phyloP scores from a whole-genome alignment of 2,797 vertebrate species.

The Tolypeutes matacus region DNA sequence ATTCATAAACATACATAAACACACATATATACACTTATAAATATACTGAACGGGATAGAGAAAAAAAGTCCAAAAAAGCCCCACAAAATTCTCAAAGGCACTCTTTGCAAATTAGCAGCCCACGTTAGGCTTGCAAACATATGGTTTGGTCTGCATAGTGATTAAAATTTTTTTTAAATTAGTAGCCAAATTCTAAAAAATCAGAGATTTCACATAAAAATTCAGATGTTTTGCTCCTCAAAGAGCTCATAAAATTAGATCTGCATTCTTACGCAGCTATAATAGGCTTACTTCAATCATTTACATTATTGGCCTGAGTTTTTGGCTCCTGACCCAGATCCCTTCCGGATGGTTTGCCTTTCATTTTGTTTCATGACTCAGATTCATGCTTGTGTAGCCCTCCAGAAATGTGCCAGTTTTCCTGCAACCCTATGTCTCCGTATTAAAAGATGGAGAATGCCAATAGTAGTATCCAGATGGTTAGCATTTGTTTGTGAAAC shows the following conservation, averaged over 20 bases:
- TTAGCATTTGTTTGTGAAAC: constrained; percentile 2
- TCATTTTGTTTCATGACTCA: neutral
- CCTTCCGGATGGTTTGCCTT: neutral
- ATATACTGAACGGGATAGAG: neutral
- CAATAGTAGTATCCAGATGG: neutral
- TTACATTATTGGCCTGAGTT: neutral
- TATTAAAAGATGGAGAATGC: neutral
- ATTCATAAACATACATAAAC: neutral
- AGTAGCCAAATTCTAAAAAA: neutral
- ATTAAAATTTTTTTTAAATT: neutral
- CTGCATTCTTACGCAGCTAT: neutral
- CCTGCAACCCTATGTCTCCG: neutral
- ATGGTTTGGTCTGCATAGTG: neutral
- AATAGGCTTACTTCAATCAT: neutral
- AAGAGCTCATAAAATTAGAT: neutral
- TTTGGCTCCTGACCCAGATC: neutral
- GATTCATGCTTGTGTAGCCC: neutral
- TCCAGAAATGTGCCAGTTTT: neutral
- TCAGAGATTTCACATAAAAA: neutral
- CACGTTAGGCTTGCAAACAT: neutral
- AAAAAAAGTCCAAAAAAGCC: constrained; percentile 22
- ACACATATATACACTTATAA: neutral
- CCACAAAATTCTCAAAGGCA: neutral
- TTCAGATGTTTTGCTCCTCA: neutral
- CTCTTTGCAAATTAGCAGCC: neutral